Percentiles rank a stretch among this genome's conserved stretches.
These are phyloP conservation scores for Leuctra nigra DNA, from an alignment of 2,888 invertebrate species.

Conservation along the genomic window DNA sequence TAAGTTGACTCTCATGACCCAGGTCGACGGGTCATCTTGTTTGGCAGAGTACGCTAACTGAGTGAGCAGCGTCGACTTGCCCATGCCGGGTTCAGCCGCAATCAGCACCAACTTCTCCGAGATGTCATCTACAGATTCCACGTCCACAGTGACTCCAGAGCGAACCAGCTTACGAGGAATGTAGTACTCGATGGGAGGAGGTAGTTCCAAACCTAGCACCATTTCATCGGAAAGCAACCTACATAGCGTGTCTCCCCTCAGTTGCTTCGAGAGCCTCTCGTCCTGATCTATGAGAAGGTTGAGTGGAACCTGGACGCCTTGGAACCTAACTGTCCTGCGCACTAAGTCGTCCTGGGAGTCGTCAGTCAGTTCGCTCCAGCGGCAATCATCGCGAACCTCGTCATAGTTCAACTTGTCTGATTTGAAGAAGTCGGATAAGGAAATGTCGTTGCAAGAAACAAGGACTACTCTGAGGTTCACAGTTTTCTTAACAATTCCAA, in stretches of 20 bases:
- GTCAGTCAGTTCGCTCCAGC: background rate
- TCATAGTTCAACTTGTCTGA: background rate
- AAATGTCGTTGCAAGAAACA: no score
- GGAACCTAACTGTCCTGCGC: slow-evolving; percentile 5
- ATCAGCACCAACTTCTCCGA: background rate
- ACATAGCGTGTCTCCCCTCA: background rate
- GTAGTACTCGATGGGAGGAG: slow-evolving; percentile 8
- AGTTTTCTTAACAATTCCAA: no score
- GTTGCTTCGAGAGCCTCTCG: background rate
- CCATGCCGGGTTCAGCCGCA: slow-evolving; percentile 19
- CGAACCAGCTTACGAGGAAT: slow-evolving; percentile 10
- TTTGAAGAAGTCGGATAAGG: background rate
- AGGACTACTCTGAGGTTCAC: background rate
- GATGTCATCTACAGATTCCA: background rate
- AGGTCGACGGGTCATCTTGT: slow-evolving; percentile 6
- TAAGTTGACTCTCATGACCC: slow-evolving; percentile 14
- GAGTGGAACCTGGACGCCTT: slow-evolving; percentile 6
- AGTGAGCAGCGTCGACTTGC: slow-evolving; percentile 16
- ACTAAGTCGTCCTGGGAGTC: slow-evolving; percentile 2
- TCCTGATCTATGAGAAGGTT: background rate
- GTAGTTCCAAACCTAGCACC: background rate
- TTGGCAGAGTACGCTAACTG: slow-evolving; percentile 6
- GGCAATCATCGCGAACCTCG: background rate
- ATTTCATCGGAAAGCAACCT: background rate
- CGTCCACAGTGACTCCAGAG: background rate